A percentile compares a stretch with the other conserved stretches of the same genome.
Evolutionary conservation across 2,113 vertebrate species (phyloP).

Genomic region (Salvator merianae): DNA sequence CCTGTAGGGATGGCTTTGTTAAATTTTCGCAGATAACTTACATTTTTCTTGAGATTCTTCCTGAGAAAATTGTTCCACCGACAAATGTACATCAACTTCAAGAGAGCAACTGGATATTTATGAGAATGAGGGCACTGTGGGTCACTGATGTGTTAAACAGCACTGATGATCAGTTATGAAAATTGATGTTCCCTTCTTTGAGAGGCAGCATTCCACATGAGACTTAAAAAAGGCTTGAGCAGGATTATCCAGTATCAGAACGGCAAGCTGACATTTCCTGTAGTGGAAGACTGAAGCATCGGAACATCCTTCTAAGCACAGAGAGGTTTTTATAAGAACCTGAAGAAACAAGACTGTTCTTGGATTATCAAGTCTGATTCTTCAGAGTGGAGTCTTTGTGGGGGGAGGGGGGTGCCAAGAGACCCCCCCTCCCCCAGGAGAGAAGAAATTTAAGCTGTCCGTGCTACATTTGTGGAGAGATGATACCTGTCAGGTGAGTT

Average conservation of each 20-base stretch:
- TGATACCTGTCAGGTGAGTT: conserved; percentile 21
- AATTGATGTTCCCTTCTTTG: not conserved
- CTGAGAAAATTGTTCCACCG: not conserved
- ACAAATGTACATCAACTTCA: not conserved
- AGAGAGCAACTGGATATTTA: not conserved
- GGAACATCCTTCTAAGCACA: not conserved
- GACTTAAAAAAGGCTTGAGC: conserved; percentile 6
- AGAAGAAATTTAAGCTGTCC: not conserved
- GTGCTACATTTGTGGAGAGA: not conserved
- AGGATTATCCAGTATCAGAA: not conserved
- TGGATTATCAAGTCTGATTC: not conserved
- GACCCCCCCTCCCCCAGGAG: conserved; percentile 41
- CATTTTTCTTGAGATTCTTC: not conserved
- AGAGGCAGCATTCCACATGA: conserved; percentile 3
- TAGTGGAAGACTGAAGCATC: not conserved
- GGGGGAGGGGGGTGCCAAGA: conserved; percentile 36
- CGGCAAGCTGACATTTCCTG: not conserved
- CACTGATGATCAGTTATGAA: not conserved
- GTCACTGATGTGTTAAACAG: not conserved
- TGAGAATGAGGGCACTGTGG: not conserved
- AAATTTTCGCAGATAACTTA: not conserved
- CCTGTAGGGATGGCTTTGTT: not conserved
- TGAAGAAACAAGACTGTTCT: not conserved
- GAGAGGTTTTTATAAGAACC: not conserved
- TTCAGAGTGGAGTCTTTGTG: conserved; percentile 12